Evolutionary conservation across 1,140 invertebrate genomes (phyloP).

Genomic region (Ephestia elutella): DNA sequence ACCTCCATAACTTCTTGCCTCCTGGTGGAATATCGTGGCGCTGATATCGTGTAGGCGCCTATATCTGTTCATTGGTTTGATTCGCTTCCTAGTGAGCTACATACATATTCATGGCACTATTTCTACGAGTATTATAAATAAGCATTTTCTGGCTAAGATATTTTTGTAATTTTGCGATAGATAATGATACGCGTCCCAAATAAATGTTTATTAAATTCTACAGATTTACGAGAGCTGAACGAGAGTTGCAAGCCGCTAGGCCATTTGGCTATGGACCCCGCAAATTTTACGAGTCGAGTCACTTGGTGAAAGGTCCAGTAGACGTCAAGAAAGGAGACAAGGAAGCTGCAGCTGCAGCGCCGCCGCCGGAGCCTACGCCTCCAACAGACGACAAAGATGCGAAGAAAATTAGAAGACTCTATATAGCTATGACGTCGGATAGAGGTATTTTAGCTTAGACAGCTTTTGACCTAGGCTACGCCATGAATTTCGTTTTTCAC

Average conservation of each 20-base stretch:
- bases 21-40: no score
- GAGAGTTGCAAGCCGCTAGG: slow-evolving; percentile 92
- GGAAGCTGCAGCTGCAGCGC: slow-evolving; percentile 77
- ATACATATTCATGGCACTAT: no score
- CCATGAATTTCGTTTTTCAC: no score
- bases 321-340: slow-evolving; percentile 24
- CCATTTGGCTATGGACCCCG: slow-evolving; percentile 91
- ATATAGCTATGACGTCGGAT: slow-evolving; percentile 96
- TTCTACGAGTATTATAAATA: no score
- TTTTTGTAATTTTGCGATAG: no score
- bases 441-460: slow-evolving; percentile 74
- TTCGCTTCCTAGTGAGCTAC: no score
- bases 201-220: neutral
- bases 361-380: slow-evolving; percentile 46
- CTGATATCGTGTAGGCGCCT: no score
- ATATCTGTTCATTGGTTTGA: no score
- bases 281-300: slow-evolving; percentile 82
- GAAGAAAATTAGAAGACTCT: slow-evolving; percentile 79
- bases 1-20: no score
- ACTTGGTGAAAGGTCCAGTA: slow-evolving; percentile 31
- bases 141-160: no score
- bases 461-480: no score
- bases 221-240: slow-evolving; percentile 92
- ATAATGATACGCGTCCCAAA: no score
- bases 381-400: slow-evolving; percentile 24